These are phyloP conservation scores for Acrossocheilus fasciatus DNA, from an alignment of 2,797 vertebrate genomes.

Conservation along the genomic window DNA sequence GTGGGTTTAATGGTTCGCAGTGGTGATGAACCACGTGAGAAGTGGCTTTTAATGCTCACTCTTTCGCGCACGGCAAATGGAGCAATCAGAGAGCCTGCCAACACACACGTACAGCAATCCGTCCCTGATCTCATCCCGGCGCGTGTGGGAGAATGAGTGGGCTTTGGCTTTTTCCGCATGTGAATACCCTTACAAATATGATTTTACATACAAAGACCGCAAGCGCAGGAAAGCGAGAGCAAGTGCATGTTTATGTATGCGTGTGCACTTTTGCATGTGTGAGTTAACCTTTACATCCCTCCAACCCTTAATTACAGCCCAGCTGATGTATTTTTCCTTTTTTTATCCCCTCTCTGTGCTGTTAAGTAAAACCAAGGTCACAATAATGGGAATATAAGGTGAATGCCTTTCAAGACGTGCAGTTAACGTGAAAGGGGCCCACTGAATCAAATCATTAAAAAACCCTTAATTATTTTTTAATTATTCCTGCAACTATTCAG, in stretches of 20 bases:
- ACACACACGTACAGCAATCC: constrained; percentile 63
- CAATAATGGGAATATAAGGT: constrained; percentile 83
- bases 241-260: constrained; percentile 64
- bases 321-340: constrained; percentile 69
- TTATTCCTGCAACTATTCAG: constrained; percentile 79
- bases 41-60: constrained; percentile 30
- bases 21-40: constrained; percentile 76
- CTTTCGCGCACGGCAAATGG: constrained; percentile 38
- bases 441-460: constrained; percentile 88
- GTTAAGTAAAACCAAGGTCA: constrained; percentile 83
- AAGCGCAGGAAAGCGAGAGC: constrained; percentile 66
- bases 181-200: constrained; percentile 76
- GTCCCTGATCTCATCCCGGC: constrained; percentile 39
- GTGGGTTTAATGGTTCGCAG: constrained; percentile 75
- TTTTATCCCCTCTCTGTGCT: constrained; percentile 46
- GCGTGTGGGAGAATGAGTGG: constrained; percentile 42
- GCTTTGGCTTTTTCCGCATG: constrained; percentile 22
- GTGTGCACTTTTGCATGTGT: constrained; percentile 57
- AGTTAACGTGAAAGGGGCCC: constrained; percentile 79
- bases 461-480: constrained; percentile 85
- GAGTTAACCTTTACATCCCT: constrained; percentile 78
- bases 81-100: constrained; percentile 73
- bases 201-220: constrained; percentile 71
- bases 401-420: constrained; percentile 78
- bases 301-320: constrained; percentile 77